Conservation (phyloP, 1,140 invertebrate genomes). For the Caerostris extrusa region DNA sequence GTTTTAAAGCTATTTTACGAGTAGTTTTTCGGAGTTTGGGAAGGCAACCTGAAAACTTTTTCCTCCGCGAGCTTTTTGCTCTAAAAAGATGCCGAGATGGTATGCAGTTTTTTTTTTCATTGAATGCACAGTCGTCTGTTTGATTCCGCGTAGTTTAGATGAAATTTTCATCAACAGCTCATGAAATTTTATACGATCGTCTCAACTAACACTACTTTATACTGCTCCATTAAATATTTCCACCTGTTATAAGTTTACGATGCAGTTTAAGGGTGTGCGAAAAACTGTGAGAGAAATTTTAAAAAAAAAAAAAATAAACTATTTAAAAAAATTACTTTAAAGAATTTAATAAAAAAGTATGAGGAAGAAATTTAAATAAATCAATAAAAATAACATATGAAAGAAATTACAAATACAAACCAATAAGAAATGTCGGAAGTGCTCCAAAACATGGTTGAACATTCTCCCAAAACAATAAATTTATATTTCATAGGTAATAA, state of each 20-base stretch:
- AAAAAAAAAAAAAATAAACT: too few species aligned
- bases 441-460: too few species aligned
- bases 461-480: too few species aligned
- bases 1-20: constrained; percentile 68
- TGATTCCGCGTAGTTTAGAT: neutral
- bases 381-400: too few species aligned
- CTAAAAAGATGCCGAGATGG: neutral
- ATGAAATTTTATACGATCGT: constrained; percentile 39
- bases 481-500: too few species aligned
- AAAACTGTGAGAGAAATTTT: too few species aligned
- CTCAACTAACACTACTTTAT: constrained; percentile 6
- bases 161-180: constrained; percentile 27
- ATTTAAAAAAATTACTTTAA: too few species aligned
- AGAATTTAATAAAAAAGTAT: too few species aligned
- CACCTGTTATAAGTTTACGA: constrained; percentile 8
- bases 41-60: constrained; percentile 32
- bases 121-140: neutral
- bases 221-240: constrained; percentile 8
- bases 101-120: constrained; percentile 1
- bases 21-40: neutral
- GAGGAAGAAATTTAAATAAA: too few species aligned
- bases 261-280: neutral
- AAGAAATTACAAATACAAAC: too few species aligned
- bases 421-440: too few species aligned
- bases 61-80: neutral